A percentile compares a stretch with the other conserved stretches of the same genome.
Evolutionary conservation across 1,140 invertebrate species (phyloP).

Genomic region (Drosophila persimilis): DNA sequence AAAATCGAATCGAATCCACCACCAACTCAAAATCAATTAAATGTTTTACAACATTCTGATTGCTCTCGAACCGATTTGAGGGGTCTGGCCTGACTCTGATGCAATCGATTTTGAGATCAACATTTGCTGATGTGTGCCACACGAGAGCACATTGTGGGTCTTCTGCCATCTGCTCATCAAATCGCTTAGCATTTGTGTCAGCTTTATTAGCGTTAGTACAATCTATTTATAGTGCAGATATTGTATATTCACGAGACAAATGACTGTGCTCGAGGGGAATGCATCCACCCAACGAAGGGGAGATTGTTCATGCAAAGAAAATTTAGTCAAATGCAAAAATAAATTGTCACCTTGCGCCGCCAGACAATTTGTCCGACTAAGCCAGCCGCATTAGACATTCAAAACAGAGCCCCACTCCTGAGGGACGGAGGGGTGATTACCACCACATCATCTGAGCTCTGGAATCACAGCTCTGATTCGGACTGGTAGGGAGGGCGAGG

Average conservation of each 20-base stretch:
- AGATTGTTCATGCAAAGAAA: too few species aligned
- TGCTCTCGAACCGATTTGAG: not conserved
- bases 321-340: constrained; percentile 32
- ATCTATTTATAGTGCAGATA: too few species aligned
- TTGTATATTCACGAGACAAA: constrained; percentile 6
- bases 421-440: constrained; percentile 32
- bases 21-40: constrained; percentile 39
- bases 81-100: constrained; percentile 13
- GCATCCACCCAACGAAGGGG: not conserved
- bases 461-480: constrained; percentile 32
- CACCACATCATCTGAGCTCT: constrained; percentile 41
- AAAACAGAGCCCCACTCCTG: constrained; percentile 2
- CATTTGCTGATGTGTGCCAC: constrained; percentile 19
- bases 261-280: constrained; percentile 23
- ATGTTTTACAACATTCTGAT: constrained; percentile 35
- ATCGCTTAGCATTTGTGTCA: not conserved
- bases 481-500: constrained; percentile 6
- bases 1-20: not conserved
- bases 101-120: constrained; percentile 38
- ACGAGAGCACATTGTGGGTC: not conserved
- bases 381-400: constrained; percentile 41
- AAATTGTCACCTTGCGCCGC: constrained; percentile 43
- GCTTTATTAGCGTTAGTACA: too few species aligned
- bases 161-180: not conserved
- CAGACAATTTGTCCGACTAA: constrained; percentile 19